These are phyloP conservation scores for Popillia japonica DNA, from an alignment of 1,140 invertebrate species.

Conservation along the genomic window DNA sequence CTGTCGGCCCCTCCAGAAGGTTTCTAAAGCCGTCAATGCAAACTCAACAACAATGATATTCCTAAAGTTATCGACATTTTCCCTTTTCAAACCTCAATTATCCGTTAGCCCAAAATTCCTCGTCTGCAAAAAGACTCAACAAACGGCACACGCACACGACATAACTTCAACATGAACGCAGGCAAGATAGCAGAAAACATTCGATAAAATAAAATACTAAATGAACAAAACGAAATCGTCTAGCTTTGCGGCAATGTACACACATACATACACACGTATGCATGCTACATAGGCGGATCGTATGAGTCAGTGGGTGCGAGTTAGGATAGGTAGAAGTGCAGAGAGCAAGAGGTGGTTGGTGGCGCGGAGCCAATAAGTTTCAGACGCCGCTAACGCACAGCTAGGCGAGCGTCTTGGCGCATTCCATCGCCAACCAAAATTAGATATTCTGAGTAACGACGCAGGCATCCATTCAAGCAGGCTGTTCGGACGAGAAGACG, in stretches of 20 bases:
- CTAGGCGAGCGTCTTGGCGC: slow-evolving; percentile 11
- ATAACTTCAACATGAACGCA: not conserved
- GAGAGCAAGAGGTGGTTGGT: slow-evolving; percentile 33
- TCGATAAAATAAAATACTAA: slow-evolving; percentile 10
- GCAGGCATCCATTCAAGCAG: slow-evolving; percentile 18
- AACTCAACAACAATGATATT: too few relatives aligned
- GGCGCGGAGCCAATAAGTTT: slow-evolving; percentile 9
- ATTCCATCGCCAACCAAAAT: slow-evolving; percentile 15
- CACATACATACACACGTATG: not conserved
- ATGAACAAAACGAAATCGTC: slow-evolving; percentile 15
- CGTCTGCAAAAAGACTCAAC: slow-evolving; percentile 9
- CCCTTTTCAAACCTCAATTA: not conserved
- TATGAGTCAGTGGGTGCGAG: slow-evolving; percentile 26
- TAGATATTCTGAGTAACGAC: slow-evolving; percentile 23
- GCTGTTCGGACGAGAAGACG: not conserved
- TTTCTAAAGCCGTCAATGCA: too few relatives aligned
- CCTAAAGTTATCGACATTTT: too few relatives aligned
- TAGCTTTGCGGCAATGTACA: not conserved
- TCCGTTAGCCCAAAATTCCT: slow-evolving; percentile 1
- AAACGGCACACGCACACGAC: not conserved
- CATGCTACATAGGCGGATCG: not conserved
- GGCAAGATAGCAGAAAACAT: not conserved
- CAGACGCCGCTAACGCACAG: slow-evolving; percentile 8
- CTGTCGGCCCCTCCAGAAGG: too few relatives aligned
- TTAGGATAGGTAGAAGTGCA: slow-evolving; percentile 31